Evolutionary conservation across 2,797 vertebrate species (phyloP), one percentile per base, ranked within the genome.

Genomic region (Melopsittacus undulatus): DNA sequence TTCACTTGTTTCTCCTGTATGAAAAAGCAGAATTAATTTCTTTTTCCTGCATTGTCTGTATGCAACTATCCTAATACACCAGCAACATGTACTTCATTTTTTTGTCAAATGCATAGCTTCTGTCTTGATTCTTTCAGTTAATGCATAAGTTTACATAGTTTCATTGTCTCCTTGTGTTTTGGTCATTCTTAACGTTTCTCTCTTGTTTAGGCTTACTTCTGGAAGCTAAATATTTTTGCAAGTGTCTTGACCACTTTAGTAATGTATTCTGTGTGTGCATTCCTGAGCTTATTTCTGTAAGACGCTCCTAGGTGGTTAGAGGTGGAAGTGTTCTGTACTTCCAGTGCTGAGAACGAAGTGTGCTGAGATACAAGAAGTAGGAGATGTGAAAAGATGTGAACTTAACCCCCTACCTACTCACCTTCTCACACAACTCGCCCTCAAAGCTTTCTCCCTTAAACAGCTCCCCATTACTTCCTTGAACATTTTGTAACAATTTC

Each of bases 111-210:
- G 23, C 14, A 13, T 29, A 9, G n/a, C 52, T 79, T 89, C 46
- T 4, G 4, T 61, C 38, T 72, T 43, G 19, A n/a, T 43, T 85
- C 17, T 68, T 94, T 59, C 32, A 17, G 12, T 32, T 81, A 12
- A 9, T 2, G 1, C 5, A 2, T n/a, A 7, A 0, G 0, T 24
- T 68, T 73, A 11, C 13, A 21, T 11, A 74, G 11, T 42, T 76
- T 61, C 16, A 2, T 62, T 34, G 10, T 83, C 26, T 76, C 45
- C 45, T 76, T 36, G 19, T 77, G 7, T 69, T 87, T 45, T 30
- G 62, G 29, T 67, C 42, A 20, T 74, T 74, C 42, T 69, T 46
- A 52, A 20, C 0, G 0, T 66, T 61, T 45, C 20, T 81, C 17
- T 42, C 51, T 52, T 62, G 30, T 57, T 84, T 30, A 84, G 51